Conservation (phyloP, 1,140 invertebrate species). For the Trichonephila clavata region DNA sequence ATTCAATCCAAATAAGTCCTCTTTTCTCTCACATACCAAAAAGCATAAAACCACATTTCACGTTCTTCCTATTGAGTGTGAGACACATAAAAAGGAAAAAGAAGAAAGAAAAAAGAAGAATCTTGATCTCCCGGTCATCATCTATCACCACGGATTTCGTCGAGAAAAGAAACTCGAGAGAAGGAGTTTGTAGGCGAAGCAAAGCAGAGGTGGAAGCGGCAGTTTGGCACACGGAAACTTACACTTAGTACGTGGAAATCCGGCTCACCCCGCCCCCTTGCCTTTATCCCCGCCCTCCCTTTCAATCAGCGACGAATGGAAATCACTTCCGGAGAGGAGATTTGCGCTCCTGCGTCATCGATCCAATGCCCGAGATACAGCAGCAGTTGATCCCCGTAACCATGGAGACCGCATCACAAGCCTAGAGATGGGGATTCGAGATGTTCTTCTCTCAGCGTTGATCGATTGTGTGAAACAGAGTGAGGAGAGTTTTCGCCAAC, state of each 20-base stretch:
- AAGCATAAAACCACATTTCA: slow-evolving; percentile 70
- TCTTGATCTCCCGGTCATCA: slow-evolving; percentile 69
- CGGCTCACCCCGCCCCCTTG: slow-evolving; percentile 70
- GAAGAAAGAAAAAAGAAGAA: slow-evolving; percentile 11
- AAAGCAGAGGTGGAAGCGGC: slow-evolving; percentile 63
- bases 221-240: slow-evolving; percentile 75
- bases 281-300: slow-evolving; percentile 55
- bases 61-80: slow-evolving; percentile 26
- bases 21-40: slow-evolving; percentile 39
- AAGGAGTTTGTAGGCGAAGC: slow-evolving; percentile 71
- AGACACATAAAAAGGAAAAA: slow-evolving; percentile 16
- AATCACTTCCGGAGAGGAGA: slow-evolving; percentile 73
- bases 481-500: background rate
- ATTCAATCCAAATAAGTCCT: slow-evolving; percentile 64
- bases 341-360: slow-evolving; percentile 61
- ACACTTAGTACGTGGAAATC: slow-evolving; percentile 77
- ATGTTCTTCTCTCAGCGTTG: background rate
- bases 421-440: slow-evolving; percentile 22
- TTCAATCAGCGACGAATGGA: slow-evolving; percentile 75
- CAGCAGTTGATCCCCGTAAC: slow-evolving; percentile 44
- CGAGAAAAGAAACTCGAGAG: background rate
- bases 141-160: slow-evolving; percentile 70
- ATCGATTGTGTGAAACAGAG: slow-evolving; percentile 16
- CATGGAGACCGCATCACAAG: slow-evolving; percentile 60
- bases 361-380: slow-evolving; percentile 51